These are phyloP conservation scores for Hoplias malabaricus DNA, from an alignment of 2,113 vertebrate species.

Conservation along the genomic window DNA sequence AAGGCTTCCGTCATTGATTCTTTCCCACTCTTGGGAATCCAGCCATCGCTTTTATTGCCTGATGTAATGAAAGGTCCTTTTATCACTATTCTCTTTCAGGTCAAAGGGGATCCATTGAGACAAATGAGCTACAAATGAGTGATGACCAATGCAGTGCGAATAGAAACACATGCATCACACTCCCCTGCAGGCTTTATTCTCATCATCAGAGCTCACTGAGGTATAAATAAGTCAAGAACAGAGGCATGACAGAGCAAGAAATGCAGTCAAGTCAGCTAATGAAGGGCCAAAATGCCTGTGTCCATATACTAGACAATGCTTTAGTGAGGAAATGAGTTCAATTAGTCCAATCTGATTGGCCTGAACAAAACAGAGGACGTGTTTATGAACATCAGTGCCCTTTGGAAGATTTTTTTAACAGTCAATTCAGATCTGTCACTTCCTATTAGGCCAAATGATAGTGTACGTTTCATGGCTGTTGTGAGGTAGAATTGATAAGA, in stretches of 20 bases:
- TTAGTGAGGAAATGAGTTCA: neutral
- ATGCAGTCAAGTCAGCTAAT: neutral
- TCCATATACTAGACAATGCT: neutral
- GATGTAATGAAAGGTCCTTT: slow-evolving; percentile 76
- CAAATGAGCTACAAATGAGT: slow-evolving; percentile 67
- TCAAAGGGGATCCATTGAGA: slow-evolving; percentile 75
- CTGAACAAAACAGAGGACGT: no score
- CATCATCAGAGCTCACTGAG: neutral
- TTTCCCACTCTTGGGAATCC: slow-evolving; percentile 66
- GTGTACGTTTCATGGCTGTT: no score
- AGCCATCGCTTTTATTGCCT: slow-evolving; percentile 73
- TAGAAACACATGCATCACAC: slow-evolving; percentile 51
- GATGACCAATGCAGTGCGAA: slow-evolving; percentile 60
- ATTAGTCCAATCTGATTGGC: no score
- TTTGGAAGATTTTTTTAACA: no score
- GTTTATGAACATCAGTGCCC: no score
- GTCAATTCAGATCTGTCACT: no score
- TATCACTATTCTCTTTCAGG: slow-evolving; percentile 74
- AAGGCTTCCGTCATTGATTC: slow-evolving; percentile 68
- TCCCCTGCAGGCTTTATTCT: neutral
- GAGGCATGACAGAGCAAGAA: neutral
- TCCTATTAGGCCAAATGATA: no score
- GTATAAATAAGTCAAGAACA: neutral
- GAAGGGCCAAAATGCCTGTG: neutral
- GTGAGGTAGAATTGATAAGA: no score